Evolutionary conservation across 2,113 vertebrate species (phyloP), one percentile per base, ranked within the genome.

Genomic region (Sturnira hondurensis): DNA sequence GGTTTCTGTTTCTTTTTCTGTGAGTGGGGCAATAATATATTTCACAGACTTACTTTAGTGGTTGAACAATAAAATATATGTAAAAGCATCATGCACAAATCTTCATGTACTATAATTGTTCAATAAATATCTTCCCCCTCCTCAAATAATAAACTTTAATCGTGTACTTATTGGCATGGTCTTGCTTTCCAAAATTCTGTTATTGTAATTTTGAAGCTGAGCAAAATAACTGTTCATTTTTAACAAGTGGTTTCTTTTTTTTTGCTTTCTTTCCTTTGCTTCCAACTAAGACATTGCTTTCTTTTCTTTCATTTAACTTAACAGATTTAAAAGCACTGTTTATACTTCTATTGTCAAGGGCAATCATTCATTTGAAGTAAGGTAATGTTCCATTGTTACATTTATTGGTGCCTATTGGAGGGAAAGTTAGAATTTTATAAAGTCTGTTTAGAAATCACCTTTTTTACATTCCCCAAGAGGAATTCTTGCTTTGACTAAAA

Each of bases 371-470:
- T 74, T 65, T 63, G 47, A 95, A 96, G 65, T 58, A 85, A 95
- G 22, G 56, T 56, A 65, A 31, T 88, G 38, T 76, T 41, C 68
- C 43, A 84, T 92, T 94, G 85, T 96, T 97, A 68, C 5, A 89
- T 45, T 87, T 94, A 88, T 92, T 90, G 81, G 36, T 91, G 28
- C 77, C 86, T 93, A 36, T 15, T 91, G 41, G 45, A 31, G n/a
- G 65, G 38, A 90, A 93, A 94, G 94, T 71, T 92, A 90, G 77
- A 96, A 78, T 94, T 96, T 94, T 94, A 67, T 95, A 50, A 68
- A 84, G 50, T 89, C 76, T 88, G 26, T 87, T 93, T 96, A 85
- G 80, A 96, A 31, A 86, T 92, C 85, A 4, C 36, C 65, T 96
- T 95, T 94, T 36, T 88, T 96, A 74, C 2, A 78, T 89, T 94